These are phyloP conservation scores for Monochamus alternatus DNA, from an alignment of 2,888 invertebrate genomes.

Conservation along the genomic window DNA sequence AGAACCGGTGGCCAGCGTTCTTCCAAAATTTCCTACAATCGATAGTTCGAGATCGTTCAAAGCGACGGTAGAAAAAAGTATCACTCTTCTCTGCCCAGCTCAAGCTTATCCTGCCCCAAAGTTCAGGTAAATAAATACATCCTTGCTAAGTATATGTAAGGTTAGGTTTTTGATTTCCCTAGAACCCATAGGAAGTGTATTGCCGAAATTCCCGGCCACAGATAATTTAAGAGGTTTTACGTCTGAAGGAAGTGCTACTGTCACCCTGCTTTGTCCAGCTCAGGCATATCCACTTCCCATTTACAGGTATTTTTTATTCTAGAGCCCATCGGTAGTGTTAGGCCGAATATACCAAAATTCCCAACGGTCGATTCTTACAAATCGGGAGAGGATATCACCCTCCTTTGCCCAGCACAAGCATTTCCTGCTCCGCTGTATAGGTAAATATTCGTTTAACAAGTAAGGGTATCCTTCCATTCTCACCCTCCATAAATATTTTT, in stretches of 20 bases:
- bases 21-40: conserved; percentile 74
- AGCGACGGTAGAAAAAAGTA: conserved; percentile 67
- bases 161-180: conserved; percentile 21
- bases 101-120: conserved; percentile 78
- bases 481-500: conserved; percentile 22
- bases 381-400: conserved; percentile 66
- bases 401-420: conserved; percentile 77
- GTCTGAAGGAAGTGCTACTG: conserved; percentile 57
- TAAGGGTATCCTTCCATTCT: conserved; percentile 27
- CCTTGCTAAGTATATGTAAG: conserved; percentile 17
- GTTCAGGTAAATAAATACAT: conserved; percentile 64
- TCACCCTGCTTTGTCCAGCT: conserved; percentile 77
- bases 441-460: conserved; percentile 73
- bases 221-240: conserved; percentile 64
- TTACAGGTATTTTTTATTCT: conserved; percentile 61
- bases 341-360: conserved; percentile 69
- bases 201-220: conserved; percentile 70
- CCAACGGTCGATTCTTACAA: conserved; percentile 62
- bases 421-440: conserved; percentile 77
- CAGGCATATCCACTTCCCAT: conserved; percentile 81
- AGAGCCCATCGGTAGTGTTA: conserved; percentile 72
- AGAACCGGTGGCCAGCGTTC: conserved; percentile 74
- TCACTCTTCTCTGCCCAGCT: conserved; percentile 75
- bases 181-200: conserved; percentile 72
- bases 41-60: conserved; percentile 76